Base-by-base conservation (phyloP, 30 jellyfish, hydroid and myxozoan species). In the Cassiopea xamachana region DNA sequence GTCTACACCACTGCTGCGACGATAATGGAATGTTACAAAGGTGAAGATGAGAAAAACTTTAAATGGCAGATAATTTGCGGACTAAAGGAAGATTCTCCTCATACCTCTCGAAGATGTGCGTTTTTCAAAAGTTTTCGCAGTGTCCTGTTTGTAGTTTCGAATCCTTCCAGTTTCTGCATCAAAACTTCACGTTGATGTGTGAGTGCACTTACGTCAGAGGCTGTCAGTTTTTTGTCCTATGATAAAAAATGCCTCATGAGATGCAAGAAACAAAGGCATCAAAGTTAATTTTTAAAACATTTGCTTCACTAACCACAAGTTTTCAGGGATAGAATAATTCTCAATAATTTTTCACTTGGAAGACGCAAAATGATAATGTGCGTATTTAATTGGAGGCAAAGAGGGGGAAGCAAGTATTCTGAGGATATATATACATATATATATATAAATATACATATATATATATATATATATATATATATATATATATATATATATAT, bases 101-200 rank as follows among this genome's bases (percentile, higher is more conserved):
- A 55, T 91, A 96, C 99, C 98, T 91, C 96, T 78, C 84, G 82
- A 45, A 73, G 94, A n/a, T 96, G 98, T 0, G 98, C 97, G 46
- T 92, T 94, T 83, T 82, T 88, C 75, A 96, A 77, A 49, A 96
- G 67, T 81, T 86, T 88, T 74, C 98, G 71, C 44, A 96, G 87
- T 3, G 93, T 84, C 72, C 97, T 85, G 83, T 96, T 96, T 46
- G 97, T 92, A 18, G 75, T 75, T 60, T 96, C 99, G 75, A 96
- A 92, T 39, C 90, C 98, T 73, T 92, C 98, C 61, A 96, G 94
- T 71, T 89, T 92, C 59, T 96, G 97, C 88, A 96, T 89, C 43
- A 96, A 80, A 60, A 78, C 88, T 44, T 92, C 98, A 14, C 97
- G 89, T 69, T 96, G 99, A n/a, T 81, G 96, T 13, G 97, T 75